phyloP scores from a whole-genome alignment of 64 coral and sea anemone genomes.

The Montipora sp. region DNA sequence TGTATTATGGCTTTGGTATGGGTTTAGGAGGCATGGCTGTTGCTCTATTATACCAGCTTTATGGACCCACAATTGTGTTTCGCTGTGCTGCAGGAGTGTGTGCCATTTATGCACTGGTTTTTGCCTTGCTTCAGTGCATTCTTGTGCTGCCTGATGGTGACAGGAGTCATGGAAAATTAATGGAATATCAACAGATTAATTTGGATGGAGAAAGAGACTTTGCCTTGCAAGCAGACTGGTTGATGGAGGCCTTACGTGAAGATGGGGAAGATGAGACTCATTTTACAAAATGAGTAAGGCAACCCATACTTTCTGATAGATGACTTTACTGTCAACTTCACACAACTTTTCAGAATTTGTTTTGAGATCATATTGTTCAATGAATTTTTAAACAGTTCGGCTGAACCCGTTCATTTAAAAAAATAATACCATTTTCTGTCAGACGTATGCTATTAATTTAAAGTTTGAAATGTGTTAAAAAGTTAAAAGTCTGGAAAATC shows the following conservation, averaged over 20 bases:
- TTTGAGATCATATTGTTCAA: no score
- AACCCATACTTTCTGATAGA: no score
- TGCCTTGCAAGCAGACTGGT: conserved; percentile 79
- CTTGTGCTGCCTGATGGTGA: conserved; percentile 78
- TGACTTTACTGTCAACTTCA: no score
- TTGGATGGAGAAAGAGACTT: conserved; percentile 44
- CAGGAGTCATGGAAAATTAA: conserved; percentile 65
- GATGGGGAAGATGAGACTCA: conserved; percentile 82
- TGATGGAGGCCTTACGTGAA: conserved; percentile 90
- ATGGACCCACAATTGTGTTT: conserved; percentile 86
- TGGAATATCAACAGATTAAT: conserved; percentile 74
- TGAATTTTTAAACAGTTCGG: no score
- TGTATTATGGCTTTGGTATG: conserved; percentile 82
- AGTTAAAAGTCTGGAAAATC: no score
- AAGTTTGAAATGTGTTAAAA: no score
- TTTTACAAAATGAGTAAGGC: conserved; percentile 52
- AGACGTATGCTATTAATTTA: no score
- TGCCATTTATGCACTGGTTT: conserved; percentile 77
- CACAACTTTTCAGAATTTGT: no score
- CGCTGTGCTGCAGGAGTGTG: conserved; percentile 95
- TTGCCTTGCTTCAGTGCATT: conserved; percentile 83
- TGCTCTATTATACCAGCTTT: conserved; percentile 80
- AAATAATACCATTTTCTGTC: no score
- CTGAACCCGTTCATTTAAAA: no score
- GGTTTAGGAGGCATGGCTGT: conserved; percentile 76